phyloP scores from a whole-genome alignment of 2,797 vertebrate species.

The Pteropus rufus region DNA sequence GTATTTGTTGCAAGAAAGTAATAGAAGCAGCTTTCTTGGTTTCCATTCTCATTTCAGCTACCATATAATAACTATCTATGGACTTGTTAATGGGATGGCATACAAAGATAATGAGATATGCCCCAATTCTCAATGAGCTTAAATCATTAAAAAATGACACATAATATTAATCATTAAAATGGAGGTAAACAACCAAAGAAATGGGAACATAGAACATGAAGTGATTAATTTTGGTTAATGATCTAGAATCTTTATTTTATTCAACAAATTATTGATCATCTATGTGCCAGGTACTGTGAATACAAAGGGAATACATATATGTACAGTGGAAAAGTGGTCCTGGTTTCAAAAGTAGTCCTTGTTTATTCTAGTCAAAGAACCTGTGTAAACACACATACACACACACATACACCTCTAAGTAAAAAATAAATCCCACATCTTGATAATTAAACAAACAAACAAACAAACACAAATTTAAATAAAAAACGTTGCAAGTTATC shows the following conservation, averaged over 20 bases:
- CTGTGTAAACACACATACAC: not conserved
- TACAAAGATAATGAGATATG: not conserved
- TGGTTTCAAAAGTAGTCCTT: not conserved
- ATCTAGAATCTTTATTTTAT: not conserved
- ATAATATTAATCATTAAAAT: not conserved
- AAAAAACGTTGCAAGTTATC: not conserved
- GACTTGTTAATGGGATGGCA: not conserved
- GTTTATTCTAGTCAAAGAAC: not conserved
- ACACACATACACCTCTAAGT: not conserved
- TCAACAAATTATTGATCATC: not conserved
- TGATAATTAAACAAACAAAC: not conserved
- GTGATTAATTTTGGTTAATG: not conserved
- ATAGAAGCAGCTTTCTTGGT: not conserved
- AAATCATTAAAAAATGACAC: not conserved
- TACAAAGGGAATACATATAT: not conserved
- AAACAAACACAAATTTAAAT: not conserved
- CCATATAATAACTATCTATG: not conserved
- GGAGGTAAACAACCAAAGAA: not conserved
- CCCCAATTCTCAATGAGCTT: not conserved
- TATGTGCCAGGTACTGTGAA: not conserved
- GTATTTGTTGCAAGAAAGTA: slow-evolving; percentile 30
- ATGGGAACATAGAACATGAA: not conserved
- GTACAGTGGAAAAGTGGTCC: not conserved
- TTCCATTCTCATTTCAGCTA: not conserved
- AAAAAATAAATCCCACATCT: not conserved